Evolutionary conservation across 1,140 invertebrate species (phyloP), one percentile per base, ranked within the genome.

Genomic region (Drosophila bifasciata): DNA sequence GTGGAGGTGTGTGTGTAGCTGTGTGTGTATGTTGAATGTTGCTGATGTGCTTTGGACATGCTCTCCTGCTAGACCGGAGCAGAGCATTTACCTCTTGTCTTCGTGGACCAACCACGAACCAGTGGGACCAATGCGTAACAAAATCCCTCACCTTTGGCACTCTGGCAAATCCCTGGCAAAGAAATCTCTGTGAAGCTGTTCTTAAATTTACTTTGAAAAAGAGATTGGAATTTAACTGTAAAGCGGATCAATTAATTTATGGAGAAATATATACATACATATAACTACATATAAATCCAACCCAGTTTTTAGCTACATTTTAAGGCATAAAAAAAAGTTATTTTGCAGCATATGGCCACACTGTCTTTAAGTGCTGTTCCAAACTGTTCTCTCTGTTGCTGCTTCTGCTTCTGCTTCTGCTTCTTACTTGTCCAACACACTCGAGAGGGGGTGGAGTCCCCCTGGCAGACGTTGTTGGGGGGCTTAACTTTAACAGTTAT

Each of bases 401-500:
- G 3, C 15, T 19, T 25, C n/a, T 15, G 7, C 8, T 3, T 6
- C 13, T 53, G 39, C 17, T 57, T 23, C 39, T 43, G 19, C 17
- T 39, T 39, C 16, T 32, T 25, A n/a, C 15, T 11, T 36, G 11
- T 36, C 32, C 32, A 36, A 13, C 19, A 15, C 25, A 5, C 25
- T n/a, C 15, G 5, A 32, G 43, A 45, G 7, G 19, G 44, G 5
- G 16, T 15, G 53, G 45, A 49, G n/a, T n/a, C n/a, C n/a, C 62
- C 66, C 23, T 56, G 45, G 44, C 52, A 50, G 64, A 64, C 75
- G 61, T 67, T n/a, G n/a, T n/a, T n/a, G n/a, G n/a, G 70, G 11
- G 11, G 80, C 79, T 83, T 83, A 83, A 79, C 70, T 83, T 72
- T 58, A 74, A 71, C 80, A 63, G 61, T 85, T 74, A 71, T 78